Conservation (phyloP, 2,888 invertebrate genomes). For the Drosophila parthenogenetica region DNA sequence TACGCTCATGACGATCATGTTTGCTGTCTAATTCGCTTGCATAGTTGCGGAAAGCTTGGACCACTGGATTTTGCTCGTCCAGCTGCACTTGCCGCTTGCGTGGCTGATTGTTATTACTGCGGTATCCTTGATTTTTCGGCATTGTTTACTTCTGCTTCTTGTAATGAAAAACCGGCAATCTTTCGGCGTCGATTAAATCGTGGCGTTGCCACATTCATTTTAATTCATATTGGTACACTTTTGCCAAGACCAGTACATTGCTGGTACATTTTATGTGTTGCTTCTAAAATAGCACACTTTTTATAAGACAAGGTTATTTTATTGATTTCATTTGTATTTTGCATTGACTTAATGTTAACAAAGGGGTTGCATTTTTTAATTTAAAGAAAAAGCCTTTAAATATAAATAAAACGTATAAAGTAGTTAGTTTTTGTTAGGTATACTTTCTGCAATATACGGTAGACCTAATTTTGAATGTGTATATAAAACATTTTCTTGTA, state of each 20-base stretch:
- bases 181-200: neutral
- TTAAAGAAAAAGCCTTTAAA: too few relatives aligned
- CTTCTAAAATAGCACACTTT: neutral
- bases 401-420: too few relatives aligned
- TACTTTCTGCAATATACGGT: neutral
- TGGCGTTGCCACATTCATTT: constrained; percentile 17
- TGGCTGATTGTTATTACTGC: constrained; percentile 52
- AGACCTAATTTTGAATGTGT: neutral
- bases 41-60: constrained; percentile 87
- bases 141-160: constrained; percentile 43
- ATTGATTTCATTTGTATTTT: too few relatives aligned
- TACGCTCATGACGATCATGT: constrained; percentile 93
- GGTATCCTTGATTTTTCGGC: constrained; percentile 57
- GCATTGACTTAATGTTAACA: too few relatives aligned
- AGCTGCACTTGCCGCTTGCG: constrained; percentile 48
- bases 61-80: constrained; percentile 81
- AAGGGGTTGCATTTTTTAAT: neutral
- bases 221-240: neutral
- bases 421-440: too few relatives aligned
- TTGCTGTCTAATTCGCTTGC: constrained; percentile 89
- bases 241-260: neutral
- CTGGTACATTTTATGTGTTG: neutral
- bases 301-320: too few relatives aligned
- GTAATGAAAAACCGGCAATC: constrained; percentile 37
- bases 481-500: neutral